phyloP scores from a whole-genome alignment of 2,888 invertebrate species.

The Mongoloraphidia duomilia region DNA sequence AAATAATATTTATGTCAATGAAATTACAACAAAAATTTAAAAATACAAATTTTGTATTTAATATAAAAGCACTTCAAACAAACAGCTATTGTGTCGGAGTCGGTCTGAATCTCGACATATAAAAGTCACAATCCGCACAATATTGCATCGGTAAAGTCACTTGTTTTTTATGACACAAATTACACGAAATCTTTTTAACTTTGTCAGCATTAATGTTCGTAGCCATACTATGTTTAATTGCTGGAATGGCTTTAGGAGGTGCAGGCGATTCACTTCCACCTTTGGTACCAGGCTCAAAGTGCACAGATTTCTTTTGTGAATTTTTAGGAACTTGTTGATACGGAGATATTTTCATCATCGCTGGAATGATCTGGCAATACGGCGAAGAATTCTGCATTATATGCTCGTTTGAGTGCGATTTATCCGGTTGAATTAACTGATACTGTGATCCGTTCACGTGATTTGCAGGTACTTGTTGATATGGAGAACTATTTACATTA shows the following conservation, averaged over 20 bases:
- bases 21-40: too few species aligned
- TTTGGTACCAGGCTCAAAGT: constrained; percentile 60
- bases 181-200: constrained; percentile 54
- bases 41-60: too few species aligned
- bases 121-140: constrained; percentile 84
- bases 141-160: constrained; percentile 65
- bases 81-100: constrained; percentile 28
- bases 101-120: constrained; percentile 73
- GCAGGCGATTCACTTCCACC: constrained; percentile 41
- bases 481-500: neutral
- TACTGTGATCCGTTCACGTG: neutral
- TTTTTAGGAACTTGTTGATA: constrained; percentile 30
- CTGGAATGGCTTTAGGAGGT: constrained; percentile 29
- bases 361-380: constrained; percentile 17
- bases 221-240: constrained; percentile 24
- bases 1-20: too few species aligned
- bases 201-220: constrained; percentile 24
- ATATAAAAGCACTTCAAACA: too few species aligned
- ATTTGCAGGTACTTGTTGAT: constrained; percentile 6
- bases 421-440: neutral
- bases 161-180: constrained; percentile 75
- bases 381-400: constrained; percentile 23
- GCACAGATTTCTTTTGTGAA: constrained; percentile 49
- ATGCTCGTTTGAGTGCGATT: neutral
- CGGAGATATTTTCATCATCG: constrained; percentile 24